These are phyloP conservation scores for Pheosia tremula DNA, from an alignment of 2,888 invertebrate species.

Conservation along the genomic window DNA sequence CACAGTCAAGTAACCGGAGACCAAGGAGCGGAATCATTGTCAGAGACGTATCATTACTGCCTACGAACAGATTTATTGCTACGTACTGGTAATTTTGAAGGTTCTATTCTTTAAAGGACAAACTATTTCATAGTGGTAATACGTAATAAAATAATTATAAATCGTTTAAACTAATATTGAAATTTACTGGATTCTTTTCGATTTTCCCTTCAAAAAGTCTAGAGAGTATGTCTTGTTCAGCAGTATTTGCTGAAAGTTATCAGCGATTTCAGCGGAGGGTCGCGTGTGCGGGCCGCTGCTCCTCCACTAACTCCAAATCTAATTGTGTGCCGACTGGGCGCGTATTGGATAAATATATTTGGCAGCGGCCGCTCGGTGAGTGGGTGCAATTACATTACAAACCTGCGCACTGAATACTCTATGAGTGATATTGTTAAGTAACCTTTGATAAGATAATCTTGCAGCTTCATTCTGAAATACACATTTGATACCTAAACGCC, in stretches of 20 bases:
- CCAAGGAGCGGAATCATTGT: too few relatives aligned
- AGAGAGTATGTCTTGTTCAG: not conserved
- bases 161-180: too few relatives aligned
- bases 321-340: not conserved
- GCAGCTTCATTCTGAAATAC: not conserved
- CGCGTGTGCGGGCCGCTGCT: not conserved
- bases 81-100: too few relatives aligned
- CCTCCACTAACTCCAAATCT: not conserved
- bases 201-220: too few relatives aligned
- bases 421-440: not conserved
- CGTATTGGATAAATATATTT: conserved; percentile 1
- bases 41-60: too few relatives aligned
- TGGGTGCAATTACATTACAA: not conserved
- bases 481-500: not conserved
- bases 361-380: not conserved
- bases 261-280: not conserved
- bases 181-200: too few relatives aligned
- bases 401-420: not conserved
- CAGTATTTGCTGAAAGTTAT: not conserved
- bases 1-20: not conserved
- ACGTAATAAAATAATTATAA: too few relatives aligned
- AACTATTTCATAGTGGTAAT: too few relatives aligned
- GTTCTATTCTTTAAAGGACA: too few relatives aligned
- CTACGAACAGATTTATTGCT: too few relatives aligned
- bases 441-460: too few relatives aligned